These are phyloP conservation scores for Dascyllus trimaculatus DNA, from an alignment of 2,113 vertebrate genomes.

Conservation along the genomic window DNA sequence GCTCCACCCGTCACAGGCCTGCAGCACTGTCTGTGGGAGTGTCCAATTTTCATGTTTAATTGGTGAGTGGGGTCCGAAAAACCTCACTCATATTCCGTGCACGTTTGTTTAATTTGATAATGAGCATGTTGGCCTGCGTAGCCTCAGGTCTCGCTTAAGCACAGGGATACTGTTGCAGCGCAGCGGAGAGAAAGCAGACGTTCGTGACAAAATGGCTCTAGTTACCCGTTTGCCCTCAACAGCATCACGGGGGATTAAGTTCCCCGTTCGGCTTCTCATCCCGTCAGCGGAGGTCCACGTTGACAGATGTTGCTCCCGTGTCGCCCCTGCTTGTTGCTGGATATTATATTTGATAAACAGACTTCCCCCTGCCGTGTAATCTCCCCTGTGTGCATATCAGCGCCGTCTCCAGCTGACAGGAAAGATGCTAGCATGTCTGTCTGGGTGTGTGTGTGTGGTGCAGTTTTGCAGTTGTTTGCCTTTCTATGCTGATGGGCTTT, in stretches of 20 bases:
- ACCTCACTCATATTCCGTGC: slow-evolving; percentile 61
- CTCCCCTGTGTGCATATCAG: slow-evolving; percentile 21
- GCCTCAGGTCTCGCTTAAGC: slow-evolving; percentile 75
- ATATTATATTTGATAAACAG: slow-evolving; percentile 68
- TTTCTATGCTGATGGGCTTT: slow-evolving; percentile 21
- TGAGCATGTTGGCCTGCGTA: slow-evolving; percentile 69
- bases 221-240: slow-evolving; percentile 76
- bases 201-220: slow-evolving; percentile 77
- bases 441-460: slow-evolving; percentile 8
- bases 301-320: slow-evolving; percentile 74
- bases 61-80: slow-evolving; percentile 36
- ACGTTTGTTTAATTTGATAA: slow-evolving; percentile 82
- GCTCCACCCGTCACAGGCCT: slow-evolving; percentile 23
- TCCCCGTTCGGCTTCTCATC: slow-evolving; percentile 69
- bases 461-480: slow-evolving; percentile 22
- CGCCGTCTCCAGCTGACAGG: slow-evolving; percentile 16
- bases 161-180: slow-evolving; percentile 76
- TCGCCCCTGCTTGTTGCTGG: slow-evolving; percentile 59
- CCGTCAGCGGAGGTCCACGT: slow-evolving; percentile 45
- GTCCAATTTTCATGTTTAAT: slow-evolving; percentile 59
- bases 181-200: slow-evolving; percentile 72
- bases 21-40: slow-evolving; percentile 31
- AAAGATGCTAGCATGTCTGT: slow-evolving; percentile 45
- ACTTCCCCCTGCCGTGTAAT: slow-evolving; percentile 46
- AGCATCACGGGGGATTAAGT: slow-evolving; percentile 71